Percentiles rank a stretch among this genome's conserved stretches.
Conservation (phyloP, 2,113 vertebrate species). For the Synchiropus splendidus region DNA sequence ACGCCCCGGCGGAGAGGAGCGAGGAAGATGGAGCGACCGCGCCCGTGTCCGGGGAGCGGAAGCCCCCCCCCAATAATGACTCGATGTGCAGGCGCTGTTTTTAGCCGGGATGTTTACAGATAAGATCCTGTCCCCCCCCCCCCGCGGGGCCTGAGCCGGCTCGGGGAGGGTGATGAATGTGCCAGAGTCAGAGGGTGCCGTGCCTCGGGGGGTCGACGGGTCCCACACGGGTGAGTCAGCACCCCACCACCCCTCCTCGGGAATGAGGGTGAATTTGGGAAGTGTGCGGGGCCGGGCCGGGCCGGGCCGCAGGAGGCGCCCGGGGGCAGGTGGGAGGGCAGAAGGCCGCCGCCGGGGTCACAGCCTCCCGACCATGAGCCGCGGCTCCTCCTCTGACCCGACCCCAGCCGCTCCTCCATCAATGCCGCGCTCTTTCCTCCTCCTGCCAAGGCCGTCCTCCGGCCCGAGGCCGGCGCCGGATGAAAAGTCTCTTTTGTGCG, state of each 20-base stretch:
- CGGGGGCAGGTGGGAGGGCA: constrained; percentile 73
- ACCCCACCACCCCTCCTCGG: constrained; percentile 56
- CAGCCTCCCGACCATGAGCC: constrained; percentile 50
- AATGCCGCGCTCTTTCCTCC: constrained; percentile 64
- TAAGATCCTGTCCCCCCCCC: constrained; percentile 58
- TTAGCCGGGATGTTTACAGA: constrained; percentile 75
- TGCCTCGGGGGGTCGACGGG: constrained; percentile 44
- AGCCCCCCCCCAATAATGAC: constrained; percentile 51
- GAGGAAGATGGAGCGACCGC: constrained; percentile 20
- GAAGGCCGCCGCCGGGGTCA: constrained; percentile 77
- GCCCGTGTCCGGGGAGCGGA: constrained; percentile 56
- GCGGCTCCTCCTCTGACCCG: constrained; percentile 67
- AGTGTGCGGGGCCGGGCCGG: constrained; percentile 60
- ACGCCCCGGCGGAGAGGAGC: constrained; percentile 34
- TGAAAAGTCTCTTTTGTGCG: constrained; percentile 48
- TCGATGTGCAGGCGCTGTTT: constrained; percentile 58
- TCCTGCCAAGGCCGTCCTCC: constrained; percentile 45
- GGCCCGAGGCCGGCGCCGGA: constrained; percentile 17
- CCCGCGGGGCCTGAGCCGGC: constrained; percentile 65
- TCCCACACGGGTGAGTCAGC: constrained; percentile 50
- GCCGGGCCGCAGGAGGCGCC: constrained; percentile 67
- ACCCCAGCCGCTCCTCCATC: constrained; percentile 69
- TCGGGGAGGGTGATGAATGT: constrained; percentile 70
- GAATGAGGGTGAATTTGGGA: constrained; percentile 56
- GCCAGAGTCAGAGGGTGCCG: constrained; percentile 60